A percentile compares a stretch with the other conserved stretches of the same genome.
phyloP scores from a whole-genome alignment of 1,140 invertebrate genomes.

The Drosophila sproati region DNA sequence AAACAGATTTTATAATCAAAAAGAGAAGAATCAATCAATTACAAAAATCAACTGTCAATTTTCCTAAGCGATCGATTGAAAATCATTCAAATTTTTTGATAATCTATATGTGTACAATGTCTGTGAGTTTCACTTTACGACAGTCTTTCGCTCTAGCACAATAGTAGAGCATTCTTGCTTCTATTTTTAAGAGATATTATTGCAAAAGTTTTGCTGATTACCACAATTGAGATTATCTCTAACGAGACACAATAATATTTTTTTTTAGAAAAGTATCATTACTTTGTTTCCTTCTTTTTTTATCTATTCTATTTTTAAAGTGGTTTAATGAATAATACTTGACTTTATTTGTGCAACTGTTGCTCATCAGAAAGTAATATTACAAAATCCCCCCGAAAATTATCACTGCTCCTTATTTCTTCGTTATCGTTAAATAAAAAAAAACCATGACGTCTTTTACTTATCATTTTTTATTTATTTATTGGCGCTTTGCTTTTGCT shows the following conservation, averaged over 20 bases:
- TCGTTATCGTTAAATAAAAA: conserved; percentile 1
- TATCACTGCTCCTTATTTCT: background rate
- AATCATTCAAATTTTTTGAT: too few relatives aligned
- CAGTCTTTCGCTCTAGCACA: too few relatives aligned
- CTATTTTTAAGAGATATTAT: too few relatives aligned
- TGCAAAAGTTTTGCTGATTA: too few relatives aligned
- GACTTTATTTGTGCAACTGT: background rate
- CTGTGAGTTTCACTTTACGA: too few relatives aligned
- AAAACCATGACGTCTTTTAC: conserved; percentile 36
- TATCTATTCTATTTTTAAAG: background rate
- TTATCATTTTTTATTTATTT: conserved; percentile 19
- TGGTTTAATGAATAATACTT: background rate
- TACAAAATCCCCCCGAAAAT: background rate
- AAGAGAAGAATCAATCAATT: too few relatives aligned
- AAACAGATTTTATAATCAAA: too few relatives aligned
- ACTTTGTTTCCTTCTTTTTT: background rate
- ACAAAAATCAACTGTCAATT: too few relatives aligned
- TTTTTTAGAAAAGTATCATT: background rate
- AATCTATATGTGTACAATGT: too few relatives aligned
- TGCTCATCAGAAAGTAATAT: background rate
- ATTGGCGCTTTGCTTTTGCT: conserved; percentile 14
- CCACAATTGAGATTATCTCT: too few relatives aligned
- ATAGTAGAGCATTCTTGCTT: too few relatives aligned
- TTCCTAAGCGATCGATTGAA: too few relatives aligned
- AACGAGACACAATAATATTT: background rate